These are phyloP conservation scores for Botrylloides violaceus DNA, from an alignment of 23 tunicate species.

Conservation along the genomic window DNA sequence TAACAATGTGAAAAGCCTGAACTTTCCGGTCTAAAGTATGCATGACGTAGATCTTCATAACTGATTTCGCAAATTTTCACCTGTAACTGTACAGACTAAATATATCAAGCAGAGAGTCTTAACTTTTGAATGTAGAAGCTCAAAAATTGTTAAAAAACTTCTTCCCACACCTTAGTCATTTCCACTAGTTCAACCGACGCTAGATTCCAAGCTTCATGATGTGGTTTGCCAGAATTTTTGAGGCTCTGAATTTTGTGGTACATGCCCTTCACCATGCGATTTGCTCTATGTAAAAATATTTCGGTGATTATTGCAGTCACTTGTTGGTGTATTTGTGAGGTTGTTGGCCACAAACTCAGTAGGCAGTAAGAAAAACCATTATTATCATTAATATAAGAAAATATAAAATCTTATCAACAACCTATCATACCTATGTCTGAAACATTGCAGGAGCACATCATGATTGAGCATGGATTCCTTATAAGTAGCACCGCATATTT, in stretches of 20 bases:
- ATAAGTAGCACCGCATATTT: neutral
- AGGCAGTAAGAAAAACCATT: too few relatives aligned
- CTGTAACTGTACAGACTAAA: too few relatives aligned
- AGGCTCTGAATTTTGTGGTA: slow-evolving; percentile 3
- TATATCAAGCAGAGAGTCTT: neutral
- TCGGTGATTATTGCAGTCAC: too few relatives aligned
- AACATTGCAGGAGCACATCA: slow-evolving; percentile 1
- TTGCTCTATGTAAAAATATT: too few relatives aligned
- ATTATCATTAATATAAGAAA: neutral
- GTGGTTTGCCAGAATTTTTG: slow-evolving; percentile 21
- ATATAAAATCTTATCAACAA: neutral
- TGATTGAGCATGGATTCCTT: neutral
- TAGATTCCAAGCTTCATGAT: slow-evolving; percentile 40
- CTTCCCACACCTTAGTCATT: slow-evolving; percentile 34
- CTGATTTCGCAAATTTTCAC: too few relatives aligned
- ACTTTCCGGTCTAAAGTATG: too few relatives aligned
- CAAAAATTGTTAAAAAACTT: neutral
- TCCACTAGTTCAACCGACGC: slow-evolving; percentile 34
- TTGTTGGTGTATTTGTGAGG: too few relatives aligned
- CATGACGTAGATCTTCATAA: too few relatives aligned
- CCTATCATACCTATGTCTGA: slow-evolving; percentile 6
- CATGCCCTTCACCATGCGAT: slow-evolving; percentile 2
- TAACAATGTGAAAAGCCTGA: too few relatives aligned
- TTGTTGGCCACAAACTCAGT: too few relatives aligned
- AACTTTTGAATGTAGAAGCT: neutral